Conservation (phyloP, 2,113 vertebrate species). For the Cisticola juncidis region DNA sequence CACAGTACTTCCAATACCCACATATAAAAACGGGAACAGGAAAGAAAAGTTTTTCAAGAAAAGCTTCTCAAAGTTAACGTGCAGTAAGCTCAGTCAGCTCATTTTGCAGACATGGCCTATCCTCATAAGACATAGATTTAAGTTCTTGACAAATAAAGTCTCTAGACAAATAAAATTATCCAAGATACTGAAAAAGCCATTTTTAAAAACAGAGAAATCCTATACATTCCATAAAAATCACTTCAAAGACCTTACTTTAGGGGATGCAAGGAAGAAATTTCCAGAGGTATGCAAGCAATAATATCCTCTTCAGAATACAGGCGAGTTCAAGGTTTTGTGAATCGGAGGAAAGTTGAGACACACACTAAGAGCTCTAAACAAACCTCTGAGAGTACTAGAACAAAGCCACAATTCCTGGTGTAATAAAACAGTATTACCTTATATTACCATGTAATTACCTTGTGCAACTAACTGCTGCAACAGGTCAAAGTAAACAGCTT, state of each 20-base stretch:
- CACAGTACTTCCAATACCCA: background rate
- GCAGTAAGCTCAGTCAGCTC: background rate
- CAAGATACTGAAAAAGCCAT: background rate
- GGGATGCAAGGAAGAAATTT: background rate
- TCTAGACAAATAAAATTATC: background rate
- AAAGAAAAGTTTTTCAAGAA: background rate
- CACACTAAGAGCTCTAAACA: background rate
- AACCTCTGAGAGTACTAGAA: background rate
- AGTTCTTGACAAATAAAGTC: background rate
- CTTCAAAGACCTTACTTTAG: background rate
- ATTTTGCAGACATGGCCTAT: background rate
- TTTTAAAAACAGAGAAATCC: background rate
- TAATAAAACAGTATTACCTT: slow-evolving; percentile 7
- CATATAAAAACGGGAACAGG: background rate
- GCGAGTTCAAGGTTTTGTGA: background rate
- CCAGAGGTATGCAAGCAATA: background rate
- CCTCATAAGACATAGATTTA: background rate
- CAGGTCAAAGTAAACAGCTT: slow-evolving; percentile 13
- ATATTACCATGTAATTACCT: slow-evolving; percentile 20
- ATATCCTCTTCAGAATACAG: background rate
- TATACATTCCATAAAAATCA: background rate
- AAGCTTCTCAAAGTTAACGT: background rate
- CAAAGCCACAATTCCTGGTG: background rate
- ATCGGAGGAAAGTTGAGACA: background rate
- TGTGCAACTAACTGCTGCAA: slow-evolving; percentile 27